Base-by-base conservation (phyloP, 2,888 invertebrate genomes). In the Melipona beecheii region DNA sequence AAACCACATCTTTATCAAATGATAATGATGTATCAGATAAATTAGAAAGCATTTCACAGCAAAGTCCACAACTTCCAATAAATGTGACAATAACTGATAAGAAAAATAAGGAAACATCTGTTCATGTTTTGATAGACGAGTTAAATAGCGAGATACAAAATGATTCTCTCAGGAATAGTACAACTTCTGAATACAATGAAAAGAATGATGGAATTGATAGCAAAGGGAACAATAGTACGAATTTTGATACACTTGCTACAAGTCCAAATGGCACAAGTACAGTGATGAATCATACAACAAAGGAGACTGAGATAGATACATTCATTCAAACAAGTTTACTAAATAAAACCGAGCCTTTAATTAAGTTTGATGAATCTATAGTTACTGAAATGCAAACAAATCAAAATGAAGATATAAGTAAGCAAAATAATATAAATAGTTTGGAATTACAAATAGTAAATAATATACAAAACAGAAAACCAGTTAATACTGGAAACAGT, bases 41-140 rank as follows among this genome's bases (percentile, higher is more conserved):
- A 75, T 84, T 90, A 43, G 93, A 92, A 52, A 93, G 90, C 77
- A 71, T 85, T 31, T 92, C 91, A 5, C 91, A 92, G 21, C 90
- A 91, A 6, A 91, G 89, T 84, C 82, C 91, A 56, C 90, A 92
- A 76, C 86, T 92, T 80, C 93, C 94, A 77, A 92, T 93, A 86
- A 94, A 94, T 79, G 92, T 92, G 89, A 94, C 93, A 89, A 93
- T 94, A 93, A 92, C 91, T 17, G 93, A 93, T 78, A 93, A 93
- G 64, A 93, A 93, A 82, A 91, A 87, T 56, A 86, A 82, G 71
- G 84, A 86, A 74, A 69, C 49, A 52, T 75, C 80, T 58, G 54
- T 50, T 2, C 52, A 75, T 66, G 84, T 89, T 74, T 86, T 86
- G 27, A 76, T 58, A 50, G 80, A 76, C 49, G 85, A 78, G 21